phyloP scores from a whole-genome alignment of 2,797 vertebrate genomes.

The Anas capensis region DNA sequence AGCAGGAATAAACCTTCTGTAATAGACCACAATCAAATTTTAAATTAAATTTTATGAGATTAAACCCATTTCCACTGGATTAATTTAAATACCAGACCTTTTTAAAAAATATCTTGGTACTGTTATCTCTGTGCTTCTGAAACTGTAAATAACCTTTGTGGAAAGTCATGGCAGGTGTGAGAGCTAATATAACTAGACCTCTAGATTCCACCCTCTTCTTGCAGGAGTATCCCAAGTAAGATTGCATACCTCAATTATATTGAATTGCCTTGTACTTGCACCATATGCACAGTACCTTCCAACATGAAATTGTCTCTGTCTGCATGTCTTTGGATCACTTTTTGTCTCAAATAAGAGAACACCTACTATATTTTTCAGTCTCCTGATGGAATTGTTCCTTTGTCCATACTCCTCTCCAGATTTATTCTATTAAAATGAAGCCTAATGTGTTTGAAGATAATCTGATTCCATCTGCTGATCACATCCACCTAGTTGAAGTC shows the following conservation, averaged over 20 bases:
- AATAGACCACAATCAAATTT: not conserved
- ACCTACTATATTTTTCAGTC: not conserved
- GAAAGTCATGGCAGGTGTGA: not conserved
- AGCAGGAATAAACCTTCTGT: not conserved
- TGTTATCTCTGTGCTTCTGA: not conserved
- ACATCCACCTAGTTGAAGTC: not conserved
- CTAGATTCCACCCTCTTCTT: not conserved
- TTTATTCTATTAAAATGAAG: not conserved
- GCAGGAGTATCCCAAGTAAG: not conserved
- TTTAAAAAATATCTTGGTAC: not conserved
- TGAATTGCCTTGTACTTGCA: not conserved
- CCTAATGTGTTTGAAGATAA: not conserved
- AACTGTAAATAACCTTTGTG: not conserved
- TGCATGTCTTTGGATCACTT: not conserved
- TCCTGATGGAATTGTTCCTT: not conserved
- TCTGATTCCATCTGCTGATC: not conserved
- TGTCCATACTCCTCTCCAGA: not conserved
- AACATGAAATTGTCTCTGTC: not conserved
- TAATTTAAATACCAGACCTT: not conserved
- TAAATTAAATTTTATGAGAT: not conserved
- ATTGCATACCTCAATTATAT: not conserved
- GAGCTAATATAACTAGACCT: not conserved
- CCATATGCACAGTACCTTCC: not conserved
- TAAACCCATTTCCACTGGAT: not conserved
- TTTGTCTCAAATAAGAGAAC: not conserved